A percentile compares a stretch with the other conserved stretches of the same genome.
phyloP scores from a whole-genome alignment of 2,888 invertebrate species.

The Eupithecia dodoneata region DNA sequence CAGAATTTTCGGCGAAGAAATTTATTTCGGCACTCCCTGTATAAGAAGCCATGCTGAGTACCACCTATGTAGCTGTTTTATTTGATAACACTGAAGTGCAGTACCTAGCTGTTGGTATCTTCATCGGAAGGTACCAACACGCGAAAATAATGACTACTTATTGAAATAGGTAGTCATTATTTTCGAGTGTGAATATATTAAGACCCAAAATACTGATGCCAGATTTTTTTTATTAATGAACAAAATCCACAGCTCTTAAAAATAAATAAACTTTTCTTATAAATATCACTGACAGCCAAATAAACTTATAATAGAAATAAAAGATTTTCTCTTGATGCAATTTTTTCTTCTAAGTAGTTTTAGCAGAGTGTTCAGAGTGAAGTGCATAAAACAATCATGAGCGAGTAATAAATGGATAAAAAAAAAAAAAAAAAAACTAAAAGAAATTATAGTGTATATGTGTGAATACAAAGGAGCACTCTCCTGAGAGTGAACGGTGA shows the following conservation, averaged over 20 bases:
- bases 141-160: not conserved
- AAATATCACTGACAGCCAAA: too few relatives aligned
- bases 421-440: too few relatives aligned
- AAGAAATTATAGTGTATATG: too few relatives aligned
- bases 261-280: too few relatives aligned
- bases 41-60: not conserved
- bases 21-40: not conserved
- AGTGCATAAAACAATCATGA: too few relatives aligned
- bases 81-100: not conserved
- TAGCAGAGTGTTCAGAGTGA: too few relatives aligned
- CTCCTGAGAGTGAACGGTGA: too few relatives aligned
- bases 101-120: not conserved
- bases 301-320: too few relatives aligned
- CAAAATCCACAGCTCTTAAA: too few relatives aligned
- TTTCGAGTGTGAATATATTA: too few relatives aligned
- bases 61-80: not conserved
- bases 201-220: not conserved
- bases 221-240: not conserved
- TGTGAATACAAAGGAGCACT: not conserved
- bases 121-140: not conserved
- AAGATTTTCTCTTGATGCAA: not conserved
- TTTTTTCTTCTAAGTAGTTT: not conserved
- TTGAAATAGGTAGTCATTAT: too few relatives aligned
- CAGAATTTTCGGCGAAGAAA: not conserved
- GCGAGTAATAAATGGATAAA: too few relatives aligned